Evolutionary conservation across 2,113 vertebrate species (phyloP).

Genomic region (Phaethornis superciliosus): DNA sequence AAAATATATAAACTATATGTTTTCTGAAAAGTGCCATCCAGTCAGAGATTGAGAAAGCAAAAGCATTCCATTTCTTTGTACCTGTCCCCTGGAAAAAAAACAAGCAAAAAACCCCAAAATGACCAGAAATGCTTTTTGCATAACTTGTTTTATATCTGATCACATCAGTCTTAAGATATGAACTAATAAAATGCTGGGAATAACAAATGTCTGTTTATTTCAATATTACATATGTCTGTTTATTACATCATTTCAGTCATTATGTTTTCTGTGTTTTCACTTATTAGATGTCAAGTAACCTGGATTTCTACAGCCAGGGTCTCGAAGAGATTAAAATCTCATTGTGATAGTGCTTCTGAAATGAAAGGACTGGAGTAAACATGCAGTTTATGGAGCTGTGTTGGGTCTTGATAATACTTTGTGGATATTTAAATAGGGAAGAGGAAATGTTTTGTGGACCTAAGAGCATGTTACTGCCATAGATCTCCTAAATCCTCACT

Average conservation of each 20-base stretch:
- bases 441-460: not conserved
- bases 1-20: not conserved
- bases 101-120: not conserved
- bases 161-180: not conserved
- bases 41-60: not conserved
- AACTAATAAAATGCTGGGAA: not conserved
- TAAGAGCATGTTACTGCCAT: not conserved
- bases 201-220: not conserved
- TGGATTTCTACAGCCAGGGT: conserved; percentile 80
- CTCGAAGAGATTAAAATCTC: conserved; percentile 80
- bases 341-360: conserved; percentile 80
- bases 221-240: not conserved
- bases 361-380: conserved; percentile 75
- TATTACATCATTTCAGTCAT: not conserved
- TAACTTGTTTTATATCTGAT: not conserved
- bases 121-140: not conserved
- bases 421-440: not conserved
- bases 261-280: not conserved
- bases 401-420: not conserved
- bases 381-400: conserved; percentile 30
- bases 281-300: not conserved
- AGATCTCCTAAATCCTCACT: not conserved
- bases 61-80: not conserved
- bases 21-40: not conserved
- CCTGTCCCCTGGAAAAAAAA: not conserved